A percentile compares a stretch with the other conserved stretches of the same genome.
These are phyloP conservation scores for Leuciscus waleckii DNA, from an alignment of 2,797 vertebrate species.

Conservation along the genomic window DNA sequence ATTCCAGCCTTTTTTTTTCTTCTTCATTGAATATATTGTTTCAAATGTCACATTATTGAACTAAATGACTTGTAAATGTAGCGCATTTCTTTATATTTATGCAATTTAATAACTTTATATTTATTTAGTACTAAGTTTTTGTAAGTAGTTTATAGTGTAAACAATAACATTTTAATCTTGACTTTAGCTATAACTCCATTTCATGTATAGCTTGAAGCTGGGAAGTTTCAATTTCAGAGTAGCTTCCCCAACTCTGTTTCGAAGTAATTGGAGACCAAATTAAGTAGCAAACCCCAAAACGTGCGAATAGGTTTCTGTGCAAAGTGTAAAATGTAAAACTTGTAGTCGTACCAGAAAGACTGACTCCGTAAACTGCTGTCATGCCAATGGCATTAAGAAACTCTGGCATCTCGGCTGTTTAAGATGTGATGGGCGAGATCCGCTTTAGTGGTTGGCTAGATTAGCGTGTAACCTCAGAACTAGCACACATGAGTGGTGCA, in stretches of 20 bases:
- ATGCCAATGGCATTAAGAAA: background rate
- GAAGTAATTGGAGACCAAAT: constrained; percentile 18
- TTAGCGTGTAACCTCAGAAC: background rate
- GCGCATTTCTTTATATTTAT: background rate
- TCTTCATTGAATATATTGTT: background rate
- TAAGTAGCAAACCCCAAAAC: background rate
- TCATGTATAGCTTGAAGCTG: background rate
- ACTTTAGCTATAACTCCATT: background rate
- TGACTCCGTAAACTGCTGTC: constrained; percentile 24
- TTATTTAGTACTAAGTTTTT: background rate
- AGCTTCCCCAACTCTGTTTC: background rate
- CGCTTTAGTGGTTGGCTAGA: constrained; percentile 18
- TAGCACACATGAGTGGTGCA: background rate
- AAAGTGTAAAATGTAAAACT: constrained; percentile 13
- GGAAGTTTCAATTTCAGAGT: background rate
- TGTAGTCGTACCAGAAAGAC: constrained; percentile 5
- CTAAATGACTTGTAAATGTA: background rate
- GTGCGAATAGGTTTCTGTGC: constrained; percentile 7
- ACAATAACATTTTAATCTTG: background rate
- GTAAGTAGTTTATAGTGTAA: background rate
- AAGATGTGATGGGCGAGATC: constrained; percentile 16
- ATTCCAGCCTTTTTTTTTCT: background rate
- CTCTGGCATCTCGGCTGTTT: constrained; percentile 1
- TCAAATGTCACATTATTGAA: background rate
- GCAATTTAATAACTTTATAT: background rate